phyloP scores from a whole-genome alignment of 2,797 vertebrate species.

The Manis crassicaudata region DNA sequence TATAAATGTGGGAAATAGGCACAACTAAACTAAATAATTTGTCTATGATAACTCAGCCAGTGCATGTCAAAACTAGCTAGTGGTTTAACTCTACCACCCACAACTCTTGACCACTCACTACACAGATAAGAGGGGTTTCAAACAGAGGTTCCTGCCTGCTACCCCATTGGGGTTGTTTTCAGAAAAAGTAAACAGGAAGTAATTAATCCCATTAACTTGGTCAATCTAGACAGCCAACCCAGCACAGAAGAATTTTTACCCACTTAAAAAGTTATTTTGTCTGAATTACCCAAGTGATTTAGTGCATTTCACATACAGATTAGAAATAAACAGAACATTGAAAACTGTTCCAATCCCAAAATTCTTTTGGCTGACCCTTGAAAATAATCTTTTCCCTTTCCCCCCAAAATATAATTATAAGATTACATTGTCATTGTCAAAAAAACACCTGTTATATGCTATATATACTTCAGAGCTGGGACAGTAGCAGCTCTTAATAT shows the following conservation, averaged over 20 bases:
- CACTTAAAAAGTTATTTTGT: constrained; percentile 11
- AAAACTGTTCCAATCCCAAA: not conserved
- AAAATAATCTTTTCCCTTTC: not conserved
- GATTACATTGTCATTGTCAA: not conserved
- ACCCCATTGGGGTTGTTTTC: constrained; percentile 34
- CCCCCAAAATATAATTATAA: not conserved
- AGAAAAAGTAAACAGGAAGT: constrained; percentile 5
- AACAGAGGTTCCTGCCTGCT: not conserved
- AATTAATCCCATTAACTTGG: constrained; percentile 46
- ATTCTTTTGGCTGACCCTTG: constrained; percentile 19
- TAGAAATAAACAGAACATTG: not conserved
- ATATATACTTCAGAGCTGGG: not conserved
- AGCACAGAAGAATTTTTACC: not conserved
- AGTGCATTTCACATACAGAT: not conserved
- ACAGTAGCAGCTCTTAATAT: constrained; percentile 34
- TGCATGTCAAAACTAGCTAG: not conserved
- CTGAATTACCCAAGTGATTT: constrained; percentile 24
- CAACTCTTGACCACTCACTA: not conserved
- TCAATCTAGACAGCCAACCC: constrained; percentile 16
- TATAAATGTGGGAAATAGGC: constrained; percentile 41
- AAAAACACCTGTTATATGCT: not conserved
- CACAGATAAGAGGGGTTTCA: not conserved
- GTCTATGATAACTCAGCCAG: not conserved
- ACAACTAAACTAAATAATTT: constrained; percentile 24
- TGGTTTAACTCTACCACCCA: not conserved